Evolutionary conservation across 2,888 invertebrate genomes (phyloP), one percentile per base, ranked within the genome.

Genomic region (Entomobrya multifasciata): DNA sequence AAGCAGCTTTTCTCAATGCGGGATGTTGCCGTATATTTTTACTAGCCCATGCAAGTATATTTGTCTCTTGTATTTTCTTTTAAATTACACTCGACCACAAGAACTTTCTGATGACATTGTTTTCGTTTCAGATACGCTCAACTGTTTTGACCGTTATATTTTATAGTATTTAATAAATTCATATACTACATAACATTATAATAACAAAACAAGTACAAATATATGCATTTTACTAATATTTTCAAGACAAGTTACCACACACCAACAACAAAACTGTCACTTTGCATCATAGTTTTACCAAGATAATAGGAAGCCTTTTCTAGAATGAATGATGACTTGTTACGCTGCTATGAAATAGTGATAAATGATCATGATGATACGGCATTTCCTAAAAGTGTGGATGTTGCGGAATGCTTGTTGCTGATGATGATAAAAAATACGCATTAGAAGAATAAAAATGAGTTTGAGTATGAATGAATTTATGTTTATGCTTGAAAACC

Each of bases 301-400:
- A 74, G 52, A 52, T 52, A 77, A 74, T 17, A 30, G 41, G n/a
- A 74, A 74, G 27, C 57, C 27, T 57, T 25, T 55, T 30, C 17
- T 55, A 36, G 74, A 57, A 77, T 77, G 77, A 77, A 41, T 77
- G 60, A 77, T 77, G 60, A 57, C 30, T 22, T 77, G 76, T 30
- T 74, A 27, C 20, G 36, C 1, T n/a, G n/a, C n/a, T 55, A 25
- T 72, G 72, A 72, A 65, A 65, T 36, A 8, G 36, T 65, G 65
- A 44, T 72, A 47, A 72, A 72, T 72, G 72, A 25, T 72, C 47
- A 74, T 52, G 55, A 25, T 47, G 25, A 17, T 57, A 20, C n/a
- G 52, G 20, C 65, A 11, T n/a, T n/a, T n/a, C n/a, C n/a, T n/a
- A n/a, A n/a, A n/a, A n/a, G n/a, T n/a, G n/a, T n/a, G n/a, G n/a